Evolutionary conservation across 2,797 vertebrate species (phyloP).

Genomic region (Cuculus canorus): DNA sequence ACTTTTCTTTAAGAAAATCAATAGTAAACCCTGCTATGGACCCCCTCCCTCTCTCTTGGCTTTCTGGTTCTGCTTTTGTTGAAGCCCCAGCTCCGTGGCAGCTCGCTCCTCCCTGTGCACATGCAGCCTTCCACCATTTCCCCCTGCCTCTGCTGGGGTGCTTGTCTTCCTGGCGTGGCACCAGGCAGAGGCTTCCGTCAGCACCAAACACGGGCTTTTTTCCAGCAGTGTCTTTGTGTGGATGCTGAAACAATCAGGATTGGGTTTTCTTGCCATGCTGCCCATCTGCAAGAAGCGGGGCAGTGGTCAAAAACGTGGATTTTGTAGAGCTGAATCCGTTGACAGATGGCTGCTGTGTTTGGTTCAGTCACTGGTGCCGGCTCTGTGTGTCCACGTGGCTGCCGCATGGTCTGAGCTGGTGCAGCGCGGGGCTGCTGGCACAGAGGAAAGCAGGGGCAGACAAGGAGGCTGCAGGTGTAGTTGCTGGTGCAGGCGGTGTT

Average conservation of each 20-base stretch:
- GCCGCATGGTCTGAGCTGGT: background rate
- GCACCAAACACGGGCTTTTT: background rate
- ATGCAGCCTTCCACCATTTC: background rate
- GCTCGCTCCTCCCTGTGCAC: background rate
- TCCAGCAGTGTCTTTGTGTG: background rate
- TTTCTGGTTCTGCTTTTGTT: conserved; percentile 21
- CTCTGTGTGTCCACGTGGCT: background rate
- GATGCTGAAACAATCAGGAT: accelerated
- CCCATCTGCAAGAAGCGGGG: accelerated
- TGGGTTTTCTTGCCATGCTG: background rate
- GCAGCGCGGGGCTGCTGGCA: background rate
- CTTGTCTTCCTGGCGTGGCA: accelerated
- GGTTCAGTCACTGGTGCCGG: background rate
- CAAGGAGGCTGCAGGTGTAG: background rate
- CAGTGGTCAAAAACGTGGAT: accelerated
- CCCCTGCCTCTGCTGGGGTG: accelerated
- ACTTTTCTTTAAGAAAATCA: background rate
- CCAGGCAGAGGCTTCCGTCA: background rate
- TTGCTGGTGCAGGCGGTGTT: background rate
- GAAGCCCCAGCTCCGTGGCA: background rate
- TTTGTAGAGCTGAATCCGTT: accelerated
- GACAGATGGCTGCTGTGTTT: background rate
- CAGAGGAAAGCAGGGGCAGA: background rate
- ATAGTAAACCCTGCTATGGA: background rate
- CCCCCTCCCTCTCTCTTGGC: background rate